Evolutionary conservation across 92 coral and sea anemone species (phyloP).

Genomic region (Bergia puertoricense): DNA sequence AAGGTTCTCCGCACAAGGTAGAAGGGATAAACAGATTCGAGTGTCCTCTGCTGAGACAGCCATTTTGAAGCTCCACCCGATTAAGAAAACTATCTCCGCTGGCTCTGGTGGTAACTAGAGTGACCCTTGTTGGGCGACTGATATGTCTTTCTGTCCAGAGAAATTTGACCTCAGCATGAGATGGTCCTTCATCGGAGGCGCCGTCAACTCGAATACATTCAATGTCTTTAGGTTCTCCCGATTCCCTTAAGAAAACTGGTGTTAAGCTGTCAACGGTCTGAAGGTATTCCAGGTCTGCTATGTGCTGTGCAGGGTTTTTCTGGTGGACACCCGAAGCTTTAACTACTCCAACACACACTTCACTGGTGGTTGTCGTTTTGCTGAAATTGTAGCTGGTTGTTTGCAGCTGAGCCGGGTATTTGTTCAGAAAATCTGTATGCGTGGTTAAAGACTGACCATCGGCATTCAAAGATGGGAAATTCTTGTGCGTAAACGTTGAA

Average conservation of each 20-base stretch:
- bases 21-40: conserved; percentile 52
- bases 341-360: conserved; percentile 65
- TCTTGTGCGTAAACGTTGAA: conserved; percentile 64
- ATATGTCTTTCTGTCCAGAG: conserved; percentile 53
- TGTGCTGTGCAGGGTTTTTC: conserved; percentile 61
- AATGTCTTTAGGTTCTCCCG: conserved; percentile 45
- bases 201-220: conserved; percentile 54
- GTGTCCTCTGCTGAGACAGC: conserved; percentile 59
- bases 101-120: conserved; percentile 55
- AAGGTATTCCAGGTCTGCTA: conserved; percentile 52
- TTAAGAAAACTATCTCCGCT: conserved; percentile 62
- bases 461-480: conserved; percentile 46
- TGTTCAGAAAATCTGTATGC: conserved; percentile 65
- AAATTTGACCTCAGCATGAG: conserved; percentile 51
- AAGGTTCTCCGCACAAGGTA: conserved; percentile 46
- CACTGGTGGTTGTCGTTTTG: conserved; percentile 60
- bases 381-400: conserved; percentile 69
- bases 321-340: conserved; percentile 65
- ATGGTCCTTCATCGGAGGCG: conserved; percentile 50
- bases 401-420: conserved; percentile 56
- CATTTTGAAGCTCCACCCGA: conserved; percentile 56
- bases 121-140: conserved; percentile 49
- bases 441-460: conserved; percentile 52
- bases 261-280: conserved; percentile 30
- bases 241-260: conserved; percentile 47